Base-by-base conservation (phyloP, 2,888 invertebrate species). In the Cryptocheilus praepositus region DNA sequence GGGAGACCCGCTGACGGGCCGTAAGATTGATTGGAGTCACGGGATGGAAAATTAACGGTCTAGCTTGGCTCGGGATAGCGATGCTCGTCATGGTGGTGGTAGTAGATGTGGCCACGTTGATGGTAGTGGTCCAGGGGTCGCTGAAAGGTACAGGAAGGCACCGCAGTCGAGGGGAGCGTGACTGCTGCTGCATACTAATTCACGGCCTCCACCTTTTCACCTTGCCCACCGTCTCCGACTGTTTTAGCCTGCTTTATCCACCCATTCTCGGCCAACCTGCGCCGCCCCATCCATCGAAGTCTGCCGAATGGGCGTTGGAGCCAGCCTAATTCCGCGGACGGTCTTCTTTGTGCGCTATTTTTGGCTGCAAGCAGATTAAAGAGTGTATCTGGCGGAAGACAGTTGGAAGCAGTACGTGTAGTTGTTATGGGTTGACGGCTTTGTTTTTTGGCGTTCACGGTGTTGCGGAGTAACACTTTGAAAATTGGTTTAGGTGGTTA, bases 21-120 rank as follows among this genome's bases (percentile, higher is more conserved):
- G 84, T 81, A 86, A 86, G 87, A 87, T 87, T 87, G 87, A 87
- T 87, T 86, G 87, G 85, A 86, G 86, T 86, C 86, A 86, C 86
- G 86, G 83, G 87, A 86, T 86, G 86, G 87, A 87, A 87, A 87
- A 87, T 87, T 87, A 87, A 87, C 87, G 87, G 86, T 86, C 85
- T 83, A 77, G 81, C 79, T 80, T 74, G 80, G 79, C 64, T 63
- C 43, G 18, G 16, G 77, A 46, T 53, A 68, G 74, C 57, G 53
- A 53, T 18, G 28, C 60, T 56, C 18, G 45, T 16, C 18, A 13
- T 36, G 15, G 54, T 18, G 45, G 54, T 55, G 55, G 49, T 18
- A 49, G 49, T 45, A 45, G 45, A n/a, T 25, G 25, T 5, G 25
- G 25, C 45, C 2, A 7, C 45, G 15, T 2, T 7, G 45, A 16